Percentiles rank a stretch among this genome's conserved stretches.
Evolutionary conservation across 2,888 invertebrate genomes (phyloP).

Genomic region (Rotaria sp.): DNA sequence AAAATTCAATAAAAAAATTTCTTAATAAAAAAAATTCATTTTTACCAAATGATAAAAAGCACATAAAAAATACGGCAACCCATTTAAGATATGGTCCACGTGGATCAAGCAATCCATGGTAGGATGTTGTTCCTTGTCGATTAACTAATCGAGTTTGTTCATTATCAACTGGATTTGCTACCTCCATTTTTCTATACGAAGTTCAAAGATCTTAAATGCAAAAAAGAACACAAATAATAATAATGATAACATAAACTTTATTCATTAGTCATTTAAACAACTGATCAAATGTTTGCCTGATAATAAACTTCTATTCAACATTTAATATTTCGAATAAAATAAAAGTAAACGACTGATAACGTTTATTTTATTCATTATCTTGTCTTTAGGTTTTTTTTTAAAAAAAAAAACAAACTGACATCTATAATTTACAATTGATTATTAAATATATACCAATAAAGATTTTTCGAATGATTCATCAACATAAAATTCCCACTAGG

Average conservation of each 20-base stretch:
- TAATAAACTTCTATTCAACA: not conserved
- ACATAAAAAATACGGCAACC: slow-evolving; percentile 41
- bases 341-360: not conserved
- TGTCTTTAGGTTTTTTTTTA: not conserved
- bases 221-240: not conserved
- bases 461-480: not conserved
- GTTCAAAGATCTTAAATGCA: not conserved
- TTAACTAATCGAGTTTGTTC: not conserved
- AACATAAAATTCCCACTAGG: no score
- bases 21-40: not conserved
- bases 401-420: not conserved
- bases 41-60: slow-evolving; percentile 35
- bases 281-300: not conserved
- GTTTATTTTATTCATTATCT: not conserved
- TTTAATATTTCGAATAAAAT: not conserved
- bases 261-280: not conserved
- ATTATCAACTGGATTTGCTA: not conserved
- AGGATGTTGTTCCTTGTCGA: not conserved
- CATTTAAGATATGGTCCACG: not conserved
- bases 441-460: not conserved
- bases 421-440: not conserved
- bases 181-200: not conserved
- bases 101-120: not conserved
- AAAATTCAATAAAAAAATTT: not conserved
- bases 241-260: not conserved